Conservation (phyloP, 2,113 vertebrate species). For the Hyperoodon ampullatus region DNA sequence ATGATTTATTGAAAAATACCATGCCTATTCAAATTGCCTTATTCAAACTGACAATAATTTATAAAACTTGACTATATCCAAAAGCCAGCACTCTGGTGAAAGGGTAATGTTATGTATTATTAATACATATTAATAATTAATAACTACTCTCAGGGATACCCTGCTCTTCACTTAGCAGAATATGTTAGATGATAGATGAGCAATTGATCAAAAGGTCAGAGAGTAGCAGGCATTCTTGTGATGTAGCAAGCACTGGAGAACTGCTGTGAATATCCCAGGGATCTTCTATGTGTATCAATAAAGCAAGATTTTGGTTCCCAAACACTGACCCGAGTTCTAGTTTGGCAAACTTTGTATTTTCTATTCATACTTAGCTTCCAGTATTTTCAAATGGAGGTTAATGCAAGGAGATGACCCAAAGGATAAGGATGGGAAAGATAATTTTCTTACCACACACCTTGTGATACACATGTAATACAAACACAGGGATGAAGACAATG, state of each 20-base stretch:
- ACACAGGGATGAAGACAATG: neutral
- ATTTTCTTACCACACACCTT: neutral
- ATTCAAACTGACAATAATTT: constrained; percentile 65
- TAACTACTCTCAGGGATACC: constrained; percentile 71
- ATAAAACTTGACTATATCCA: constrained; percentile 69
- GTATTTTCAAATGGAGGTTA: constrained; percentile 75
- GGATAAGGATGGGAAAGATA: constrained; percentile 25
- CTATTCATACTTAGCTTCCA: constrained; percentile 55
- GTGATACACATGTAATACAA: neutral
- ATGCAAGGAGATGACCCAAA: constrained; percentile 67
- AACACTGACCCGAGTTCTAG: constrained; percentile 48
- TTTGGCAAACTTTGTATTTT: constrained; percentile 63
- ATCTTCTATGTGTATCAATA: constrained; percentile 60
- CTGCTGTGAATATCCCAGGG: neutral
- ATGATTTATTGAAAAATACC: constrained; percentile 56
- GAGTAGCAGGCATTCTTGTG: constrained; percentile 46
- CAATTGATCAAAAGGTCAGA: constrained; percentile 75
- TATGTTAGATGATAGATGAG: constrained; percentile 71
- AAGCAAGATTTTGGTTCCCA: constrained; percentile 63
- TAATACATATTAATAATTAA: constrained; percentile 75
- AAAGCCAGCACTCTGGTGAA: constrained; percentile 56
- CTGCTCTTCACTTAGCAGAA: constrained; percentile 62
- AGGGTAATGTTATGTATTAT: constrained; percentile 70
- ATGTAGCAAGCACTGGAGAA: constrained; percentile 45
- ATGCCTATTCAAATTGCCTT: constrained; percentile 44